Evolutionary conservation across 1,140 invertebrate genomes (phyloP).

Genomic region (Drosophila subpulchrella): DNA sequence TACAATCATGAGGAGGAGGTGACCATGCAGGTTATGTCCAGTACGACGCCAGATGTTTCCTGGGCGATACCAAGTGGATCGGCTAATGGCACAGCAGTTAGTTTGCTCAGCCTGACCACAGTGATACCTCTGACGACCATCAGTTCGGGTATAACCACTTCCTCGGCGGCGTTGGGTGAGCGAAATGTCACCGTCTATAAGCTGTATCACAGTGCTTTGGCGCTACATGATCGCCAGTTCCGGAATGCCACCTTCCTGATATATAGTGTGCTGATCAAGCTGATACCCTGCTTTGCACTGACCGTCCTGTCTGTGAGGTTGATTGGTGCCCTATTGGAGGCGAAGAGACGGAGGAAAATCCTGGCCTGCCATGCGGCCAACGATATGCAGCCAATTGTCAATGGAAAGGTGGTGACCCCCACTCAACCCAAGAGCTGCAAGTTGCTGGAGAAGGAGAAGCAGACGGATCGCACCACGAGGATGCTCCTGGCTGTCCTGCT

Average conservation of each 20-base stretch:
- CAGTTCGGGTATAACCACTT: background rate
- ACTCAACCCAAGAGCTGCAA: conserved; percentile 85
- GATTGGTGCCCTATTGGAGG: conserved; percentile 90
- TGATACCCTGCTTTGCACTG: conserved; percentile 93
- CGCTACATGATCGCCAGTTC: conserved; percentile 64
- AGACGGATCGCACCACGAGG: conserved; percentile 94
- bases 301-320: conserved; percentile 92
- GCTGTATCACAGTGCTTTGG: conserved; percentile 66
- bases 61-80: conserved; percentile 26
- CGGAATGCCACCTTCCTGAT: conserved; percentile 91
- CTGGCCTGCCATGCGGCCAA: conserved; percentile 86
- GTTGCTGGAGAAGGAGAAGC: conserved; percentile 87
- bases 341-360: conserved; percentile 90
- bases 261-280: conserved; percentile 93
- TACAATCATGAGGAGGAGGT: conserved; percentile 56
- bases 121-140: conserved; percentile 34
- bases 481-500: conserved; percentile 97
- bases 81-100: conserved; percentile 31
- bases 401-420: conserved; percentile 74
- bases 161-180: conserved; percentile 6
- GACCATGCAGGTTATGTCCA: conserved; percentile 68
- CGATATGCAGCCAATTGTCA: conserved; percentile 85
- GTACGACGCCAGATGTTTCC: conserved; percentile 60
- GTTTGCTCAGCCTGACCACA: conserved; percentile 21
- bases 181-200: conserved; percentile 76